Conservation (phyloP, 2,113 vertebrate species). For the Anas platyrhynchos region DNA sequence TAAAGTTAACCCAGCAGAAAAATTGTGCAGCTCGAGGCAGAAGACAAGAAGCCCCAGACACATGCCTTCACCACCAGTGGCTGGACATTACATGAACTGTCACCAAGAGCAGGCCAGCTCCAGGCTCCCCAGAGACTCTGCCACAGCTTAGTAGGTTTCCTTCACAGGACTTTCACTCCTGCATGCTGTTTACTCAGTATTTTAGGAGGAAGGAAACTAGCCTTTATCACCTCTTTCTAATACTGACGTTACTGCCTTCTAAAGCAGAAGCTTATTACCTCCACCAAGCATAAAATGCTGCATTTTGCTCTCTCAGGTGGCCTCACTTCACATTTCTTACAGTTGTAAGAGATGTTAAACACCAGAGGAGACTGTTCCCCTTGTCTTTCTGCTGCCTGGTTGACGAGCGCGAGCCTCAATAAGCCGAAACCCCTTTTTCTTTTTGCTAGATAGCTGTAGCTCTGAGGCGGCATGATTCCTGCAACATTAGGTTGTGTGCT, state of each 20-base stretch:
- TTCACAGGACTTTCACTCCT: background rate
- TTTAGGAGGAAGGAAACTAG: background rate
- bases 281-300: background rate
- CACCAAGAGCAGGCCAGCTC: background rate
- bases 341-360: background rate
- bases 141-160: background rate
- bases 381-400: background rate
- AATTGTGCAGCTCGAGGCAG: background rate
- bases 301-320: background rate
- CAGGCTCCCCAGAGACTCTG: background rate
- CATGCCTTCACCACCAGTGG: background rate
- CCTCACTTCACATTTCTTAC: background rate
- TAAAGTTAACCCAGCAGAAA: background rate
- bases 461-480: background rate
- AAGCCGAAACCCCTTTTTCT: background rate
- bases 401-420: background rate
- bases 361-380: background rate
- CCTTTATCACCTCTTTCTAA: background rate
- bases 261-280: background rate
- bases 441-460: background rate
- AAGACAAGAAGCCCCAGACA: background rate
- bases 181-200: background rate
- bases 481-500: background rate
- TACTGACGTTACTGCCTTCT: background rate
- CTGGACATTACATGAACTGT: background rate